Conservation (phyloP, 2,797 vertebrate species). For the Pseudochaenichthys georgianus region DNA sequence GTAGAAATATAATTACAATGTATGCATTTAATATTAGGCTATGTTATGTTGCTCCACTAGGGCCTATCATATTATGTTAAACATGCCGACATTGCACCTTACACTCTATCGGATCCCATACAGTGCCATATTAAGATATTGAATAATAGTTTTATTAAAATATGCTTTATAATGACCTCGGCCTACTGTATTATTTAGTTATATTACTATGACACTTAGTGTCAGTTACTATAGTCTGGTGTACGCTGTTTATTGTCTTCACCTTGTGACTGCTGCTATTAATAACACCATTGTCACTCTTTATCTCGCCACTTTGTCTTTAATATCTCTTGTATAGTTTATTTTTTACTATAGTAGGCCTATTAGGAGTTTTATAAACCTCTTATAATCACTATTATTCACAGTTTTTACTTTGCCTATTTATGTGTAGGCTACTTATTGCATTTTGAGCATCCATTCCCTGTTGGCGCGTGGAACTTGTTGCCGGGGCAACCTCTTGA, state of each 20-base stretch:
- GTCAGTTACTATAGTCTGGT: no score
- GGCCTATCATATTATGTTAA: neutral
- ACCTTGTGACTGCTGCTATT: neutral
- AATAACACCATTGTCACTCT: neutral
- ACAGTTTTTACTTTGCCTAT: neutral
- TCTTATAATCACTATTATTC: neutral
- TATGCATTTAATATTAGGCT: no score
- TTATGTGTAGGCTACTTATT: neutral
- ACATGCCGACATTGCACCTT: neutral
- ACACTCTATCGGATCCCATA: neutral
- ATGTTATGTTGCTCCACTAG: neutral
- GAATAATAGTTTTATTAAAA: no score
- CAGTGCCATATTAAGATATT: neutral
- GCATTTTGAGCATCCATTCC: neutral
- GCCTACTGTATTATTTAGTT: no score
- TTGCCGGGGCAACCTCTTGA: constrained; percentile 43
- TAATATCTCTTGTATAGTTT: neutral
- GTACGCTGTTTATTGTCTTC: no score
- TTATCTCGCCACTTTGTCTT: neutral
- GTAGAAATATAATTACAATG: no score
- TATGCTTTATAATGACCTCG: no score
- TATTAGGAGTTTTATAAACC: neutral
- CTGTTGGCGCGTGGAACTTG: constrained; percentile 6
- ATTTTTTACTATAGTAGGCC: neutral
- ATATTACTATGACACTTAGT: no score